Evolutionary conservation across 2,797 vertebrate genomes (phyloP).

Genomic region (Leontocebus nigricollis): DNA sequence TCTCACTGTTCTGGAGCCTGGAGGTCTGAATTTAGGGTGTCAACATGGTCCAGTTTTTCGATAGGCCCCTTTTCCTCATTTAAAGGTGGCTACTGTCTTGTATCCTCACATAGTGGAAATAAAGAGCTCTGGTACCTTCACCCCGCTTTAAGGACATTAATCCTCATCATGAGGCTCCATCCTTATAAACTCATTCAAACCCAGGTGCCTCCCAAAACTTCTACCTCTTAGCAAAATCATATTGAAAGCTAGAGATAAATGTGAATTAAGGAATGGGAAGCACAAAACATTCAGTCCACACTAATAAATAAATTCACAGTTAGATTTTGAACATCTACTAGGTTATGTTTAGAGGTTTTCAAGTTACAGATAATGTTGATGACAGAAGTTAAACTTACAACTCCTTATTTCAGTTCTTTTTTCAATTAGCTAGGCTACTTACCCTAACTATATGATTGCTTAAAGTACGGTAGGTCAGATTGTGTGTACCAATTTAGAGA

Average conservation of each 20-base stretch:
- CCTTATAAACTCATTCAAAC: background rate
- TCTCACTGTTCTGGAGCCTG: background rate
- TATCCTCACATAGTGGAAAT: background rate
- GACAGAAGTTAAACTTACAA: background rate
- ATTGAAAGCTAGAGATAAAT: background rate
- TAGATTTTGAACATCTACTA: background rate
- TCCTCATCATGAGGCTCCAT: background rate
- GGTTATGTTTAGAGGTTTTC: background rate
- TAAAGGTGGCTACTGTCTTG: background rate
- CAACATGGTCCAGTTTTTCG: background rate
- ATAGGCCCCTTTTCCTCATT: no score
- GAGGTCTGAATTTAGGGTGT: background rate
- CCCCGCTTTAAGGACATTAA: background rate
- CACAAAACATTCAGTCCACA: background rate
- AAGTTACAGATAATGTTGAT: background rate
- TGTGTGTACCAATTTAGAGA: conserved; percentile 50
- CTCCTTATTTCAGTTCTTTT: background rate
- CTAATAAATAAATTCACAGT: background rate
- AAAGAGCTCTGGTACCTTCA: background rate
- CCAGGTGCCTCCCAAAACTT: background rate
- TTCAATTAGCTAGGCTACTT: conserved; percentile 45
- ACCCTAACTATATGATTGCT: conserved; percentile 45
- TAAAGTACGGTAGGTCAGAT: conserved; percentile 66
- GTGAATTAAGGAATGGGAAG: no score
- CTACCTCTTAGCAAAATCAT: background rate